A percentile compares a stretch with the other conserved stretches of the same genome.
phyloP scores from a whole-genome alignment of 2,113 vertebrate species.

The Sebastes schlegelii region DNA sequence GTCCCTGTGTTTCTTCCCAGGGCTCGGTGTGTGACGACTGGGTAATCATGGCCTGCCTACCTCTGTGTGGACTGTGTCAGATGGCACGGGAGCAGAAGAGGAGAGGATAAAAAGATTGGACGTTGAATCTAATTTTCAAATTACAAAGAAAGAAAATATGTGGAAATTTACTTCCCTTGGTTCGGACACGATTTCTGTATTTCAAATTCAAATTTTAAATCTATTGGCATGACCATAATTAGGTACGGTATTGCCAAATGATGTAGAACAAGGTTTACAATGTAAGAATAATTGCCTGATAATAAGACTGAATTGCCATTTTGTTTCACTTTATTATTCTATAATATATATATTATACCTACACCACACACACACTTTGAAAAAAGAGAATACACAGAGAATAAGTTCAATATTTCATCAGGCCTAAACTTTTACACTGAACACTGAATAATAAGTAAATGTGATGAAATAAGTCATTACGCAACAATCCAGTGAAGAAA shows the following conservation, averaged over 20 bases:
- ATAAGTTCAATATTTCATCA: not conserved
- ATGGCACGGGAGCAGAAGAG: constrained; percentile 84
- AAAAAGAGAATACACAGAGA: too few species aligned
- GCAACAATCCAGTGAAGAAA: not conserved
- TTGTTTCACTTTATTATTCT: not conserved
- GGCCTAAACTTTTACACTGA: not conserved
- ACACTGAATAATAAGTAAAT: not conserved
- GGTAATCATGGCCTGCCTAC: constrained; percentile 80
- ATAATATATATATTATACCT: too few species aligned
- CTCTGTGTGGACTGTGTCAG: constrained; percentile 83
- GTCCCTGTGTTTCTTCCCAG: constrained; percentile 61
- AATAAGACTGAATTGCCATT: not conserved
- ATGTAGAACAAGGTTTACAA: not conserved
- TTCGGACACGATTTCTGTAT: not conserved
- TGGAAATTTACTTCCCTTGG: not conserved
- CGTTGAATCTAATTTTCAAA: not conserved
- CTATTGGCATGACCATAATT: not conserved
- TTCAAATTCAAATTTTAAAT: not conserved
- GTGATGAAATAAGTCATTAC: not conserved
- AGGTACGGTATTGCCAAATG: not conserved
- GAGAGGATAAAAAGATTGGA: constrained; percentile 56
- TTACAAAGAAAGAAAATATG: not conserved
- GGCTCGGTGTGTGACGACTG: constrained; percentile 85
- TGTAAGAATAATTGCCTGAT: not conserved
- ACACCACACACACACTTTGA: too few species aligned